Evolutionary conservation across 2,888 invertebrate species (phyloP).

Genomic region (Amiota mariae): DNA sequence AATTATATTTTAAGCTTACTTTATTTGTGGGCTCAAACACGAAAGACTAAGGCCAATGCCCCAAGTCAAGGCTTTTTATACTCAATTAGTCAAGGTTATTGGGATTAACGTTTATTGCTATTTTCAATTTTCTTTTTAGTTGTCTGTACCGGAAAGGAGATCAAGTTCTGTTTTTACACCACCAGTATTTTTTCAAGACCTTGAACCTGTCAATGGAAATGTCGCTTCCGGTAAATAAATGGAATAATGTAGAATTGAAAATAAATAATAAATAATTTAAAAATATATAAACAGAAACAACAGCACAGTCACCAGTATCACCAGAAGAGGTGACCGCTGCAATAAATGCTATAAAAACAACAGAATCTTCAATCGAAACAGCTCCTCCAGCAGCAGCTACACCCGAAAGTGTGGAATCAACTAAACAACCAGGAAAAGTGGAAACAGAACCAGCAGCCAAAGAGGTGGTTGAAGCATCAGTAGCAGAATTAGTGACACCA

Average conservation of each 20-base stretch:
- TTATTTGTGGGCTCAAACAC: not conserved
- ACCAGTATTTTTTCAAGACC: slow-evolving; percentile 5
- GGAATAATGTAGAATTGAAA: too few species aligned
- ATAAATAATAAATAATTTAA: too few species aligned
- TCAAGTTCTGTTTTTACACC: not conserved
- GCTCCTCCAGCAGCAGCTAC: not conserved
- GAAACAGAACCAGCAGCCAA: not conserved
- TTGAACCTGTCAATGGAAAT: not conserved
- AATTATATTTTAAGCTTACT: slow-evolving; percentile 9
- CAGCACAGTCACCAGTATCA: not conserved
- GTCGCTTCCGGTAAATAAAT: slow-evolving; percentile 1
- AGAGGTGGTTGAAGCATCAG: not conserved
- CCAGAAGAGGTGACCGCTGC: not conserved
- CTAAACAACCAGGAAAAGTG: not conserved
- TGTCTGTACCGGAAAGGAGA: not conserved
- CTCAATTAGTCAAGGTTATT: not conserved
- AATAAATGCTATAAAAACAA: not conserved
- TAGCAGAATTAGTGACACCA: not conserved
- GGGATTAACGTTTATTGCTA: not conserved
- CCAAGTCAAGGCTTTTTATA: slow-evolving; percentile 45
- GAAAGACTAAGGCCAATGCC: slow-evolving; percentile 27
- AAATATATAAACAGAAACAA: not conserved
- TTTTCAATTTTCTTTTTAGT: slow-evolving; percentile 9
- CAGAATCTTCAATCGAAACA: not conserved
- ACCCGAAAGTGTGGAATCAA: not conserved